Evolutionary conservation across 2,888 invertebrate species (phyloP).

Genomic region (Drosophila recens): DNA sequence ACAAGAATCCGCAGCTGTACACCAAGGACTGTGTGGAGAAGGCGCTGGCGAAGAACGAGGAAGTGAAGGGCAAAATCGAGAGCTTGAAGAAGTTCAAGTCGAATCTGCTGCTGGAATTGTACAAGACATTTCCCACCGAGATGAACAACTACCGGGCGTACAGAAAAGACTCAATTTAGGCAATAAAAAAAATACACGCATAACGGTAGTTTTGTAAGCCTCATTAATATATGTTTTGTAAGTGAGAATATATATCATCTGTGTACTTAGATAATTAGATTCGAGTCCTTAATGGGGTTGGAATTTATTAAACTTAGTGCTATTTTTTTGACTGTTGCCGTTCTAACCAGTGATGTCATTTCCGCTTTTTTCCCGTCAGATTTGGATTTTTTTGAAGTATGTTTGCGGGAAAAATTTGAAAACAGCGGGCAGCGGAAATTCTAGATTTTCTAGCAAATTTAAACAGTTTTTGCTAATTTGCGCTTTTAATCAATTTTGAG

Average conservation of each 20-base stretch:
- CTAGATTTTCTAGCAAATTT: no score
- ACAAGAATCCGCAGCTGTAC: constrained; percentile 98
- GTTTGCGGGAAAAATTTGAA: no score
- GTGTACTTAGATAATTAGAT: constrained; percentile 24
- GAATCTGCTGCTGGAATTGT: constrained; percentile 95
- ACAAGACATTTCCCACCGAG: constrained; percentile 97
- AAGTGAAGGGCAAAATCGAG: constrained; percentile 99
- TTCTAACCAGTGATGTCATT: no score
- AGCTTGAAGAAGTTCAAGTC: constrained; percentile 98
- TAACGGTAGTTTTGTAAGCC: constrained; percentile 39
- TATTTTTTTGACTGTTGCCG: background rate
- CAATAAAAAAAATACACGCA: background rate
- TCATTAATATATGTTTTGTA: constrained; percentile 10
- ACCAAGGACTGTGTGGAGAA: constrained; percentile 99
- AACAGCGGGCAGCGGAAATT: no score
- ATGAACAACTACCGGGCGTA: constrained; percentile 97
- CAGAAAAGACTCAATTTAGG: constrained; percentile 85
- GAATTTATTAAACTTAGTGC: background rate
- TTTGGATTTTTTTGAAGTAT: no score
- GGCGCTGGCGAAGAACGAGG: constrained; percentile 98
- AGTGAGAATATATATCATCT: constrained; percentile 20
- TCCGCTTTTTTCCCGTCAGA: no score
- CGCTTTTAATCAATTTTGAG: no score
- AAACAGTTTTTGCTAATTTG: no score
- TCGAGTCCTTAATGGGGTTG: background rate